A percentile compares a stretch with the other conserved stretches of the same genome.
phyloP scores from a whole-genome alignment of 2,113 vertebrate genomes.

The Ancistrus triradiatus region DNA sequence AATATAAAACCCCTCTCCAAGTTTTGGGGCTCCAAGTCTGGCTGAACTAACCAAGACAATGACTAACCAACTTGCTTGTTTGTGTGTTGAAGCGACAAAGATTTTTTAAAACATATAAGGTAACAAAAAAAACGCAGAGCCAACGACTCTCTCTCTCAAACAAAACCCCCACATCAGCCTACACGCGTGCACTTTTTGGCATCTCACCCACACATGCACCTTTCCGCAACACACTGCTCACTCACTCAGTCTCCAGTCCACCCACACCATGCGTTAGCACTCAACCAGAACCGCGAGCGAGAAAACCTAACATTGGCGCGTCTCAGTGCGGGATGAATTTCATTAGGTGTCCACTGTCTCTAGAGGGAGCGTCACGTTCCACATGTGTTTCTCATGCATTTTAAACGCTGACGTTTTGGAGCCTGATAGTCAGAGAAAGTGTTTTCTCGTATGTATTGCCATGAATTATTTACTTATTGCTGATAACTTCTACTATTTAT shows the following conservation, averaged over 20 bases:
- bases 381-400: background rate
- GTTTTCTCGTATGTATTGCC: background rate
- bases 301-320: constrained; percentile 7
- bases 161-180: constrained; percentile 59
- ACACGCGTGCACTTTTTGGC: constrained; percentile 63
- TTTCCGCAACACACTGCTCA: constrained; percentile 14
- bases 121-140: constrained; percentile 1
- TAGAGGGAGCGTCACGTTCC: constrained; percentile 12
- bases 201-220: constrained; percentile 45
- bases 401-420: constrained; percentile 1
- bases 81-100: too few species aligned
- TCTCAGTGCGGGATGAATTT: constrained; percentile 8
- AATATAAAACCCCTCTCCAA: too few species aligned
- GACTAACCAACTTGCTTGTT: constrained; percentile 7
- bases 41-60: background rate
- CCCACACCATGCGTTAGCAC: constrained; percentile 27
- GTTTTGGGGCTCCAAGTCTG: background rate
- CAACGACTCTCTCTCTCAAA: constrained; percentile 38
- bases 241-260: constrained; percentile 1
- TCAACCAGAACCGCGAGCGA: constrained; percentile 25
- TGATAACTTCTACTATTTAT: too few species aligned
- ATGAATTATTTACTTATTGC: background rate
- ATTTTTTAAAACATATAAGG: too few species aligned
- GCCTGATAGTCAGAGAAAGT: background rate
- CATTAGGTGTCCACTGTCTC: constrained; percentile 18